Conservation (phyloP, 2,888 invertebrate genomes). For the Limnephilus marmoratus region DNA sequence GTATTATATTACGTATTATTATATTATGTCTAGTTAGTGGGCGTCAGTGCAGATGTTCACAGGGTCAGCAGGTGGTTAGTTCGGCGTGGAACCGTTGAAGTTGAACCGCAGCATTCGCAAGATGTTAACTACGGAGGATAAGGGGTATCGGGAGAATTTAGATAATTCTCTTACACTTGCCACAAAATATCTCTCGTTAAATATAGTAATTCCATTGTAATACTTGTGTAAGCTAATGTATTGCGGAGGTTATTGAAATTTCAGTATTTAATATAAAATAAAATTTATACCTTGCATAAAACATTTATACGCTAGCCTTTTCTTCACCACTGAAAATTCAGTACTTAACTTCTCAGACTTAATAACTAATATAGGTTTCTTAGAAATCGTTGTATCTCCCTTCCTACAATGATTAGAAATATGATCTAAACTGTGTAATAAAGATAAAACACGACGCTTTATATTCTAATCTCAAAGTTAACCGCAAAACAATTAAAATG, state of each 20-base stretch:
- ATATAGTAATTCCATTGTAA: neutral
- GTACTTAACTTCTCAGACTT: too few species aligned
- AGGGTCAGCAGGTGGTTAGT: constrained; percentile 9
- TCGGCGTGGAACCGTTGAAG: constrained; percentile 15
- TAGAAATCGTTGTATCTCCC: too few species aligned
- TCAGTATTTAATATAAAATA: too few species aligned
- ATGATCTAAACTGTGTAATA: too few species aligned
- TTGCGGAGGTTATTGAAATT: neutral
- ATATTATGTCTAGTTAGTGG: neutral
- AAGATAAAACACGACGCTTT: too few species aligned
- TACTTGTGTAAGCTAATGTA: neutral
- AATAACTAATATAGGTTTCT: too few species aligned
- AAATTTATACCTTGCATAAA: too few species aligned
- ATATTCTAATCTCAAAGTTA: too few species aligned
- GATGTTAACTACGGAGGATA: neutral
- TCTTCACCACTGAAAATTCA: too few species aligned
- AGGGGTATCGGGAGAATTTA: neutral
- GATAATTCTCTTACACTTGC: neutral
- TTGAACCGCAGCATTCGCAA: neutral
- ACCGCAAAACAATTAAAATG: too few species aligned
- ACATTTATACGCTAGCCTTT: too few species aligned
- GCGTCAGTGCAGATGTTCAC: neutral
- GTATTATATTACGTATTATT: neutral
- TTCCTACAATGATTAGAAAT: too few species aligned
- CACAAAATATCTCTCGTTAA: neutral